Conservation (phyloP, 1,140 invertebrate species). For the Drosophila pseudoananassae region DNA sequence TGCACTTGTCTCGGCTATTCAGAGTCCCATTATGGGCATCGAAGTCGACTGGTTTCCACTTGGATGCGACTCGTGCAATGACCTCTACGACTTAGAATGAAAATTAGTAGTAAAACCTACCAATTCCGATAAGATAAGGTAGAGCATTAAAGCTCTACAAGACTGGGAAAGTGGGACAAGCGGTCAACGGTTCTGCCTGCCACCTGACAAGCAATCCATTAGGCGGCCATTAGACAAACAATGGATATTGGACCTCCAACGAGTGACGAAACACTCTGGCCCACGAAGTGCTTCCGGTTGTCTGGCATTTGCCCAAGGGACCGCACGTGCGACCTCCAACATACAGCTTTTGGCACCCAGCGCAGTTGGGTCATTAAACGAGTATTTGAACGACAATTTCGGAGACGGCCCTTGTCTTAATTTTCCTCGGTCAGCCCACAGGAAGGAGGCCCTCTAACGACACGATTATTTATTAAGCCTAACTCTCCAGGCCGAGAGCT, state of each 20-base stretch:
- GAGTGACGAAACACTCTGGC: conserved; percentile 27
- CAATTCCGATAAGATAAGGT: neutral
- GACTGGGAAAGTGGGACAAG: conserved; percentile 9
- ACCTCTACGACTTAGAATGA: neutral
- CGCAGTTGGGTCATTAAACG: conserved; percentile 57
- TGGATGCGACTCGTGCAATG: neutral
- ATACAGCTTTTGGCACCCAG: conserved; percentile 28
- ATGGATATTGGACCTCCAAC: conserved; percentile 30
- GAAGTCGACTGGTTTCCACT: too few species aligned
- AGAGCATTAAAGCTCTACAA: neutral
- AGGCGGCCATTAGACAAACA: conserved; percentile 39
- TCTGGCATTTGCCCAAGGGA: conserved; percentile 34
- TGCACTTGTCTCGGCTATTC: conserved; percentile 36
- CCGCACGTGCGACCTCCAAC: conserved; percentile 62
- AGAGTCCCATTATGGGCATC: too few species aligned
- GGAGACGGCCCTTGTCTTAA: conserved; percentile 11
- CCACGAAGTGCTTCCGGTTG: conserved; percentile 47
- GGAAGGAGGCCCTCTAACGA: conserved; percentile 64
- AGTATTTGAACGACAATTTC: conserved; percentile 67
- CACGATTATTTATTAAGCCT: conserved; percentile 74
- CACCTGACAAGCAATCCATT: conserved; percentile 32
- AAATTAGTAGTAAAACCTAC: neutral
- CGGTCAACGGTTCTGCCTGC: conserved; percentile 18
- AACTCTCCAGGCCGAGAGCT: neutral
- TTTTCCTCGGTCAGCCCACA: conserved; percentile 17